These are phyloP conservation scores for Brachyopa scutellaris DNA, from an alignment of 2,888 invertebrate species.

Conservation along the genomic window DNA sequence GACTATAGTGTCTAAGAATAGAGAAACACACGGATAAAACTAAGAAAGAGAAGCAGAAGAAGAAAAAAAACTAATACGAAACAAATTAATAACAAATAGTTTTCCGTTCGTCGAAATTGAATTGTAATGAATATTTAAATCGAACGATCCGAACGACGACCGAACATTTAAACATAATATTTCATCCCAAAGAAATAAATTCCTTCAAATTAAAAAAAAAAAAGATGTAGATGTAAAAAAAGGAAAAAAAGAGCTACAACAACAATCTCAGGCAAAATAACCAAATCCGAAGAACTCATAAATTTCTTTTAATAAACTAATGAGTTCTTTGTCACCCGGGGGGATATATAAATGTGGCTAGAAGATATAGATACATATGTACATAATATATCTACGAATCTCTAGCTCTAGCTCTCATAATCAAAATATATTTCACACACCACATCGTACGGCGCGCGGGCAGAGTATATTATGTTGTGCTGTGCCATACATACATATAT, in stretches of 20 bases:
- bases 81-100: slow-evolving; percentile 60
- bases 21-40: slow-evolving; percentile 14
- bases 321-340: slow-evolving; percentile 52
- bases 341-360: neutral
- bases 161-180: slow-evolving; percentile 37
- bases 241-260: neutral
- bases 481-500: no score
- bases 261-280: neutral
- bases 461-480: no score
- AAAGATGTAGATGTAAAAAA: neutral
- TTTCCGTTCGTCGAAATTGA: slow-evolving; percentile 42
- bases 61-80: slow-evolving; percentile 33
- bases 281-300: slow-evolving; percentile 53
- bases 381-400: no score
- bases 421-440: neutral
- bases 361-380: no score
- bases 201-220: slow-evolving; percentile 3
- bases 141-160: slow-evolving; percentile 17
- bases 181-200: slow-evolving; percentile 34
- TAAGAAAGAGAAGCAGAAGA: slow-evolving; percentile 5
- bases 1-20: slow-evolving; percentile 38
- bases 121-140: slow-evolving; percentile 53
- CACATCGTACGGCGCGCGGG: neutral
- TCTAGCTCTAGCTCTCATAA: neutral
- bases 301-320: slow-evolving; percentile 59